Evolutionary conservation across 2,113 vertebrate genomes (phyloP).

Genomic region (Brachionichthys hirsutus): DNA sequence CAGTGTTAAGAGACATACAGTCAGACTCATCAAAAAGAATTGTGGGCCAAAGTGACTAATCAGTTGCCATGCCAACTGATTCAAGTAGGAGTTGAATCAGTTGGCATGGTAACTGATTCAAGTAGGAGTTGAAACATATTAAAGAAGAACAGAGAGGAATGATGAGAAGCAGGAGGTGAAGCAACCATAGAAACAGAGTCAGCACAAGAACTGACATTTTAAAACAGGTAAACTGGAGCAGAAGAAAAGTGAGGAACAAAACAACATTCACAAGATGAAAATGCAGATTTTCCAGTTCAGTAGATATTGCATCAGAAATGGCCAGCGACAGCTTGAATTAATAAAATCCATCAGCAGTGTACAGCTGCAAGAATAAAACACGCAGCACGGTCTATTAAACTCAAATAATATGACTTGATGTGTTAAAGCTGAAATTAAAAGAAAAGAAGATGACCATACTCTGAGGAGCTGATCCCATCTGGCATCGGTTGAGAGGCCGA

Average conservation of each 20-base stretch:
- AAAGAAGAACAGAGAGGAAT: not conserved
- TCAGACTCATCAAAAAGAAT: not conserved
- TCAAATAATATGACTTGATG: no score
- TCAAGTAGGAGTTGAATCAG: slow-evolving; percentile 27
- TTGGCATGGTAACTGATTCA: slow-evolving; percentile 43
- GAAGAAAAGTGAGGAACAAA: slow-evolving; percentile 1
- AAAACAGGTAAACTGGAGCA: slow-evolving; percentile 13
- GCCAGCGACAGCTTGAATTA: no score
- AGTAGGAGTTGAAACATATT: slow-evolving; percentile 27
- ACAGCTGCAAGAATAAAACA: no score
- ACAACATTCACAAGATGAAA: not conserved
- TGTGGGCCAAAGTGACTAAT: slow-evolving; percentile 16
- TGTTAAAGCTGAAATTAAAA: no score
- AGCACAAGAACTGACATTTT: slow-evolving; percentile 24
- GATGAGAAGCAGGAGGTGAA: slow-evolving; percentile 19
- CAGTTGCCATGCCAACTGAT: slow-evolving; percentile 41
- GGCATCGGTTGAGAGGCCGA: no score
- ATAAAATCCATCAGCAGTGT: no score
- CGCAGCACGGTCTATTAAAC: no score
- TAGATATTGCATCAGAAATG: not conserved
- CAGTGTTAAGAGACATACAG: slow-evolving; percentile 6
- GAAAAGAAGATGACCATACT: not conserved
- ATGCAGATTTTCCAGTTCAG: not conserved
- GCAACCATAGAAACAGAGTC: slow-evolving; percentile 59
- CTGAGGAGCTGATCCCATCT: not conserved